Percentiles rank a stretch among this genome's conserved stretches.
These are phyloP conservation scores for Drosophila hamatofila DNA, from an alignment of 2,888 invertebrate species.

Conservation along the genomic window DNA sequence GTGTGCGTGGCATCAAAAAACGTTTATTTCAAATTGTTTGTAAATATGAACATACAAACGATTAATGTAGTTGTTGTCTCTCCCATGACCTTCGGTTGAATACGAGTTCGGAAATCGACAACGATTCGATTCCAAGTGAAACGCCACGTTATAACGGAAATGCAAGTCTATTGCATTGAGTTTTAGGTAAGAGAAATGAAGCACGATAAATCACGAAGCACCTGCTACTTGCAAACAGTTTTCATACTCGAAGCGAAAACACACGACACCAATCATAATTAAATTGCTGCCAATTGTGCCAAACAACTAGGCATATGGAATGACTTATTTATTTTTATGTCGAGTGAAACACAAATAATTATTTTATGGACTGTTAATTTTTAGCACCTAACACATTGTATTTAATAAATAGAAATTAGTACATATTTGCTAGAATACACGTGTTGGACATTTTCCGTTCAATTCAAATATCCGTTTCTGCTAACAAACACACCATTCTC, in stretches of 20 bases:
- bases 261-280: constrained; percentile 13
- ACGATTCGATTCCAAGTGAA: constrained; percentile 10
- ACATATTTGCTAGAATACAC: background rate
- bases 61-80: constrained; percentile 9
- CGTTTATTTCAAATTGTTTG: constrained; percentile 46
- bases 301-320: background rate
- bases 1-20: constrained; percentile 48
- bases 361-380: constrained; percentile 3
- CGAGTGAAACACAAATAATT: constrained; percentile 16
- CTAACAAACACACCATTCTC: background rate
- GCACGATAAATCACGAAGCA: constrained; percentile 20
- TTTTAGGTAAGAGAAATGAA: constrained; percentile 6
- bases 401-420: background rate
- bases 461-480: constrained; percentile 7
- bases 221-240: constrained; percentile 12
- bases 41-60: background rate
- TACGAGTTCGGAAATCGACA: constrained; percentile 54
- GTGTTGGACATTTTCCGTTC: background rate
- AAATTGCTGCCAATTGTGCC: constrained; percentile 6
- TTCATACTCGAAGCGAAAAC: constrained; percentile 21
- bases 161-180: constrained; percentile 9
- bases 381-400: constrained; percentile 10
- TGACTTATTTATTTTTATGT: background rate
- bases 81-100: constrained; percentile 65
- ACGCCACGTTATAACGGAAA: constrained; percentile 46